These are phyloP conservation scores for Eurystomus gularis DNA, from an alignment of 2,113 vertebrate species.

Conservation along the genomic window DNA sequence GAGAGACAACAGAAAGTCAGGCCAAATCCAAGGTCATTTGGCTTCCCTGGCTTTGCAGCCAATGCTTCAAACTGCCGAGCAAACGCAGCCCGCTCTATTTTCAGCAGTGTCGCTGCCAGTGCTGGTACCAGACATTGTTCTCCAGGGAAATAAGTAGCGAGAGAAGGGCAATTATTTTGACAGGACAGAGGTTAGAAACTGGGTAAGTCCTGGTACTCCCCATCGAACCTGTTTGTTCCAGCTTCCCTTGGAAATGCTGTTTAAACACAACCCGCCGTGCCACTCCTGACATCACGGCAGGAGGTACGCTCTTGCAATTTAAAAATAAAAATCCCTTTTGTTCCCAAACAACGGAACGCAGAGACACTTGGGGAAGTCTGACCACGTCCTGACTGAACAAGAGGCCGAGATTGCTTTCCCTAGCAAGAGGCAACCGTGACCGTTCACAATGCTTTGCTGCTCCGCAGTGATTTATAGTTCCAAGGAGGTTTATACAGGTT, in stretches of 20 bases:
- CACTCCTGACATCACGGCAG: neutral
- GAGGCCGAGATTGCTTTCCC: neutral
- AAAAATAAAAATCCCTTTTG: constrained; percentile 52
- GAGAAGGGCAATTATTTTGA: neutral
- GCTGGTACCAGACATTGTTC: constrained; percentile 19
- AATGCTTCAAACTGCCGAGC: neutral
- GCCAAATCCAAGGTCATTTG: constrained; percentile 6
- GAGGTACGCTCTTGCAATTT: neutral
- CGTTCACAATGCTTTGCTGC: neutral
- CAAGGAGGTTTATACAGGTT: neutral
- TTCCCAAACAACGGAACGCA: neutral
- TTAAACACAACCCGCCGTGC: neutral
- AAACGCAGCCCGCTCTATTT: neutral
- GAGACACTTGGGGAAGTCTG: constrained; percentile 1
- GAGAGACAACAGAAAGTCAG: neutral
- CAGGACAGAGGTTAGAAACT: neutral
- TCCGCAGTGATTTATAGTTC: neutral
- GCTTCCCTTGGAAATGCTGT: neutral
- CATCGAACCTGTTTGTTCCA: constrained; percentile 23
- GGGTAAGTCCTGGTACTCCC: neutral
- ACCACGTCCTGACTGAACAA: constrained; percentile 25
- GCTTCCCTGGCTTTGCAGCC: neutral
- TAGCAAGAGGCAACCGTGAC: neutral
- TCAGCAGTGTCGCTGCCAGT: neutral
- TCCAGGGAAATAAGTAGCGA: neutral